Conservation (phyloP, 2,888 invertebrate species). For the Cosmia pyralina region DNA sequence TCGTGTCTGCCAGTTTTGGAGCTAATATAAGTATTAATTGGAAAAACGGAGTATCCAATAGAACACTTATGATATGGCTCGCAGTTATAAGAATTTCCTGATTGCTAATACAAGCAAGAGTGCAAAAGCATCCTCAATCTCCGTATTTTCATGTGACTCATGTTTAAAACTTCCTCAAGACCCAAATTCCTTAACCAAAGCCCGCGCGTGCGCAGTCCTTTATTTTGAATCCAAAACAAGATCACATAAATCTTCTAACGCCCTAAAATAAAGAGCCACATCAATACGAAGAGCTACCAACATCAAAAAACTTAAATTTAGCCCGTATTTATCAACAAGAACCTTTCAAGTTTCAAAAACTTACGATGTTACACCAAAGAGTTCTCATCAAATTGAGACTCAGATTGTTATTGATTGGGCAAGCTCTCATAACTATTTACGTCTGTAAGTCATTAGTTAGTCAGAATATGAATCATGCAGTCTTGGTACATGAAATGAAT, state of each 20-base stretch:
- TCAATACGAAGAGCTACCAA: slow-evolving; percentile 27
- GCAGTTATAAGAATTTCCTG: neutral
- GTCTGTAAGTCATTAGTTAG: slow-evolving; percentile 64
- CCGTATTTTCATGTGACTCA: neutral
- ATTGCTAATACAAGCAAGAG: neutral
- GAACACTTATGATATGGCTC: neutral
- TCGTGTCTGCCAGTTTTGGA: slow-evolving; percentile 13
- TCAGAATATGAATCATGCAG: slow-evolving; percentile 71
- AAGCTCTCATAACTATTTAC: slow-evolving; percentile 60
- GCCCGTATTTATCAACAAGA: slow-evolving; percentile 28
- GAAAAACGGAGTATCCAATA: neutral
- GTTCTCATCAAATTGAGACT: slow-evolving; percentile 34
- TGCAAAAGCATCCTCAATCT: neutral
- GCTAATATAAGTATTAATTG: neutral
- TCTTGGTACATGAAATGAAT: slow-evolving; percentile 53
- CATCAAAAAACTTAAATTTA: slow-evolving; percentile 36
- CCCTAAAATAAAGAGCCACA: slow-evolving; percentile 46
- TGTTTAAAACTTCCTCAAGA: slow-evolving; percentile 3
- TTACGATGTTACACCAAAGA: slow-evolving; percentile 29
- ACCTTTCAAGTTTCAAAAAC: slow-evolving; percentile 49
- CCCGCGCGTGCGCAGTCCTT: slow-evolving; percentile 1
- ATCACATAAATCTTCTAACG: slow-evolving; percentile 40
- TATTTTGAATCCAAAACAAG: slow-evolving; percentile 37
- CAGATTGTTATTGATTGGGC: slow-evolving; percentile 56
- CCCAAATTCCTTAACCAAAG: slow-evolving; percentile 11